Conservation (phyloP, 1,140 invertebrate genomes). For the Pteromalus puparum region DNA sequence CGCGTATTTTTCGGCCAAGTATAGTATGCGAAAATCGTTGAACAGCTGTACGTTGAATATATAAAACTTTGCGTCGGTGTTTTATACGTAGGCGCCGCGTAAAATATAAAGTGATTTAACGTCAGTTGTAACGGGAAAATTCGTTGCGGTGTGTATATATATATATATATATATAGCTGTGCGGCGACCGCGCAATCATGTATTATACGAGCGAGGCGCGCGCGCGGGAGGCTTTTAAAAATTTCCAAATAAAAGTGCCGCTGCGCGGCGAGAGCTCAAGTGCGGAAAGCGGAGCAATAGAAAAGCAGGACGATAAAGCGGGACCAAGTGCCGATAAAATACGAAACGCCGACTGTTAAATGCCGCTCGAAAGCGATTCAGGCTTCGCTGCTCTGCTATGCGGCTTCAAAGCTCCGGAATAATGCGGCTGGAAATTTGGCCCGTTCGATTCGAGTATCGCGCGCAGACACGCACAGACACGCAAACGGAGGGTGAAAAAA, state of each 20-base stretch:
- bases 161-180: no score
- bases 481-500: background rate
- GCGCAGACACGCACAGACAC: background rate
- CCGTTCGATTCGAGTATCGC: background rate
- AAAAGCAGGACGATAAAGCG: conserved; percentile 28
- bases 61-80: background rate
- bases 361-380: conserved; percentile 38
- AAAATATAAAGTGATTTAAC: background rate
- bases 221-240: background rate
- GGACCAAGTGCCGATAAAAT: conserved; percentile 43
- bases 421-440: conserved; percentile 56
- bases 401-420: conserved; percentile 32
- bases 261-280: background rate
- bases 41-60: background rate
- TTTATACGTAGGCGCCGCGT: no score
- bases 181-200: background rate
- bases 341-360: conserved; percentile 48
- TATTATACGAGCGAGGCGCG: background rate
- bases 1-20: no score
- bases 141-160: no score
- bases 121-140: background rate
- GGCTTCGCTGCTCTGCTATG: background rate
- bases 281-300: conserved; percentile 11
- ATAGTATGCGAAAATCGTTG: no score
- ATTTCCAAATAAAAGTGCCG: background rate